phyloP scores from a whole-genome alignment of 2,113 vertebrate species.

The Plecotus auritus region DNA sequence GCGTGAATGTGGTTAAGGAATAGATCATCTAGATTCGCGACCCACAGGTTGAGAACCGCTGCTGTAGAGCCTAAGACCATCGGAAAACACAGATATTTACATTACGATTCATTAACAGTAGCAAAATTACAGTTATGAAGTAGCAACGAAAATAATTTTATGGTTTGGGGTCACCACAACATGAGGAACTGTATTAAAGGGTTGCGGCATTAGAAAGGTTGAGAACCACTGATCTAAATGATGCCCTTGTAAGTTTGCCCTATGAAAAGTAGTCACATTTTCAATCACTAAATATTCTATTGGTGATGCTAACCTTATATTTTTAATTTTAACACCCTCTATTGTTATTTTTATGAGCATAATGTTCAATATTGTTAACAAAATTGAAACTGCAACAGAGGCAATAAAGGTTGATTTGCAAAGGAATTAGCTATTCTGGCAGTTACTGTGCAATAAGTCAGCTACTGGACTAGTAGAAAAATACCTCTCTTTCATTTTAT shows the following conservation, averaged over 20 bases:
- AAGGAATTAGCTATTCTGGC: neutral
- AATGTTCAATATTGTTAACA: neutral
- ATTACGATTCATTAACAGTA: no score
- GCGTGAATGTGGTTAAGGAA: neutral
- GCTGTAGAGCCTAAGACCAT: no score
- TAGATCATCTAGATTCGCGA: neutral
- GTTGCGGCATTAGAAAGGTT: no score
- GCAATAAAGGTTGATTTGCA: neutral
- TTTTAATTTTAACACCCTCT: neutral
- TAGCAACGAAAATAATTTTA: no score
- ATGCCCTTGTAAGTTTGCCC: neutral
- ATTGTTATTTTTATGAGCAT: neutral
- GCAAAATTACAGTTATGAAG: no score
- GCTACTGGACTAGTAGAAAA: neutral
- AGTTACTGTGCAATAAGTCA: neutral
- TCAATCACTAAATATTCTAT: neutral
- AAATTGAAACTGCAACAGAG: neutral
- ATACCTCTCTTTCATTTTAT: neutral
- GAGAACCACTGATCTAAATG: no score
- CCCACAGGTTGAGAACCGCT: no score
- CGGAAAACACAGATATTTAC: no score
- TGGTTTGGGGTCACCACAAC: no score
- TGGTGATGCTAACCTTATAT: neutral
- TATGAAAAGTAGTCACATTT: neutral
- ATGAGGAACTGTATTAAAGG: no score